These are phyloP conservation scores for Bombus vancouverensis DNA, from an alignment of 1,140 invertebrate genomes.

Conservation along the genomic window DNA sequence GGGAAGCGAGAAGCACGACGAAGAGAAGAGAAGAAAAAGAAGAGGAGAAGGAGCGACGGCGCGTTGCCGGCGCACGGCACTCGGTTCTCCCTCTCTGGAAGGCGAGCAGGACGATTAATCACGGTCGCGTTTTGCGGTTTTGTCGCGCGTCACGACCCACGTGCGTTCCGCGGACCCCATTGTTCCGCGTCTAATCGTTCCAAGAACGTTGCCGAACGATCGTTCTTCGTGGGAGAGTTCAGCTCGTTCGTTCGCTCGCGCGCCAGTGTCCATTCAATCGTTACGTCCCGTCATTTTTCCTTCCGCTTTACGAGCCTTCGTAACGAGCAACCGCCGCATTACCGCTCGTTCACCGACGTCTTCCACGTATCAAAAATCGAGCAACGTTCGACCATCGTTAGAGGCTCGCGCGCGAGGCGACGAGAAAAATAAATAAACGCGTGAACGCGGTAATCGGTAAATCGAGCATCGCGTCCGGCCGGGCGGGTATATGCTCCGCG, in stretches of 20 bases:
- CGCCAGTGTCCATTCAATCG: constrained; percentile 15
- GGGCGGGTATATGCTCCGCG: not conserved
- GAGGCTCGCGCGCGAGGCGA: not conserved
- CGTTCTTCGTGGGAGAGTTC: constrained; percentile 60
- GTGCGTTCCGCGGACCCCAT: constrained; percentile 66
- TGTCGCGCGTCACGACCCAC: constrained; percentile 69
- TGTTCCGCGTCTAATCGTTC: constrained; percentile 68
- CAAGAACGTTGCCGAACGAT: constrained; percentile 62
- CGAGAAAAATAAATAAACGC: constrained; percentile 2
- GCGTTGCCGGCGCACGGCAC: constrained; percentile 35
- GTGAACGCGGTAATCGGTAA: constrained; percentile 12
- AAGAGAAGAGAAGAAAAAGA: constrained; percentile 2
- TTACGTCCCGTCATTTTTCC: constrained; percentile 9
- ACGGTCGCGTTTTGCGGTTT: constrained; percentile 70
- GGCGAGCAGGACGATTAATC: constrained; percentile 63
- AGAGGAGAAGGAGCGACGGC: constrained; percentile 25
- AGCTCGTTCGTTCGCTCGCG: not conserved
- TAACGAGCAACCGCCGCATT: not conserved
- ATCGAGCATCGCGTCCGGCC: not conserved
- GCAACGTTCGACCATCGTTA: not conserved
- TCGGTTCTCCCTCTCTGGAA: constrained; percentile 33
- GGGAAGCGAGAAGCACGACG: not conserved
- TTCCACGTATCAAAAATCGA: no score
- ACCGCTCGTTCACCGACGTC: no score
- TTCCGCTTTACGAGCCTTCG: not conserved